Evolutionary conservation across 2,888 invertebrate species (phyloP).

Genomic region (Seladonia tumulorum): DNA sequence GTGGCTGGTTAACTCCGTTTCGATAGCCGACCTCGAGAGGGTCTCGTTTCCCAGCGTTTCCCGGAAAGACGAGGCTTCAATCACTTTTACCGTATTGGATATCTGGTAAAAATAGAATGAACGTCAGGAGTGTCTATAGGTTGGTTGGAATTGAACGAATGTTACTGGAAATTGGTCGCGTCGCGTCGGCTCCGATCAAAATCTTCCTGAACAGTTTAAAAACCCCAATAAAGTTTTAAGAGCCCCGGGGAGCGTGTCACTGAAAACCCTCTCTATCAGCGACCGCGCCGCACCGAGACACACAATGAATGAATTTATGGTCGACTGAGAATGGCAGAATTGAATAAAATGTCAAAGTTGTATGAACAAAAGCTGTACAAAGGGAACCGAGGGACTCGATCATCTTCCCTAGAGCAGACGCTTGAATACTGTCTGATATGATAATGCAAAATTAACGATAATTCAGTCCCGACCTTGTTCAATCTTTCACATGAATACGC

Average conservation of each 20-base stretch:
- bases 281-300: not conserved
- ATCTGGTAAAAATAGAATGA: constrained; percentile 15
- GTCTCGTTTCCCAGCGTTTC: constrained; percentile 3
- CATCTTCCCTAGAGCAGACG: not conserved
- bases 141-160: not conserved
- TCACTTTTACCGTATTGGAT: constrained; percentile 10
- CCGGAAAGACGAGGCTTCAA: constrained; percentile 7
- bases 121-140: constrained; percentile 5
- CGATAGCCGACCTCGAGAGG: constrained; percentile 15
- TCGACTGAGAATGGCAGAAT: not conserved
- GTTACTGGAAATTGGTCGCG: not conserved
- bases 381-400: not conserved
- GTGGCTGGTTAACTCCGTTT: constrained; percentile 38
- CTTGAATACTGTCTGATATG: not conserved
- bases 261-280: not conserved
- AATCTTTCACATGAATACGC: not conserved
- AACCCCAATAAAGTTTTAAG: not conserved
- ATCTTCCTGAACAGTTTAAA: not conserved
- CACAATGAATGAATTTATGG: not conserved
- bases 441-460: not conserved
- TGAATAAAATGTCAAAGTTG: not conserved
- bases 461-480: not conserved
- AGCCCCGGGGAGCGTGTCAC: not conserved
- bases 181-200: not conserved
- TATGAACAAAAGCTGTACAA: not conserved